phyloP scores from a whole-genome alignment of 1,140 invertebrate species.

The Psix sp. region DNA sequence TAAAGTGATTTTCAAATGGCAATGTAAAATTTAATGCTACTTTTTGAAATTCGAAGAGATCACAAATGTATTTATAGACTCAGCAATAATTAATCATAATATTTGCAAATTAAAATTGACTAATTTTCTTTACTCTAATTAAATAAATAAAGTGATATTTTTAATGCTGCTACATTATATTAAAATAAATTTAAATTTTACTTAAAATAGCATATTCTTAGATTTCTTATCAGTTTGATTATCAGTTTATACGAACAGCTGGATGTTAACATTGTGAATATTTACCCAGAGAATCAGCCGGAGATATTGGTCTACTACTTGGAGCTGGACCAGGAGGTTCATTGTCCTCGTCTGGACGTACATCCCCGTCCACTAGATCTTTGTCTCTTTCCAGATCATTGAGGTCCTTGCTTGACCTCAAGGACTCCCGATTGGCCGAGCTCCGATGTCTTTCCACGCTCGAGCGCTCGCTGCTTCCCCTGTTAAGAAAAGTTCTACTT shows the following conservation, averaged over 20 bases:
- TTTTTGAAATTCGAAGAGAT: too few relatives aligned
- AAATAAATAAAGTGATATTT: too few relatives aligned
- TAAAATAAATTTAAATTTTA: too few relatives aligned
- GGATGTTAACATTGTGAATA: neutral
- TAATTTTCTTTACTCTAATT: too few relatives aligned
- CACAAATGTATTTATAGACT: too few relatives aligned
- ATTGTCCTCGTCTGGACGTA: conserved; percentile 71
- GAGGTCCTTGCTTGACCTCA: conserved; percentile 67
- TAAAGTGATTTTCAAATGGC: neutral
- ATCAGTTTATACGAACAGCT: neutral
- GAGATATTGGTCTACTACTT: conserved; percentile 73
- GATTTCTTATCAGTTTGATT: neutral
- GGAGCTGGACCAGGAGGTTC: conserved; percentile 76
- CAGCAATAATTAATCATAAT: too few relatives aligned
- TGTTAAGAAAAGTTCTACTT: conserved; percentile 62
- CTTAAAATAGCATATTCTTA: too few relatives aligned
- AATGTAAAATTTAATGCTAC: too few relatives aligned
- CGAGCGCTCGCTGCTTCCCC: conserved; percentile 68
- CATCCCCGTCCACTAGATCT: conserved; percentile 71
- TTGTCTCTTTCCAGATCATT: conserved; percentile 69
- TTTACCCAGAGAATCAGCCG: conserved; percentile 70
- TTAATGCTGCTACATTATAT: too few relatives aligned
- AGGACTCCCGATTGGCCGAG: conserved; percentile 67
- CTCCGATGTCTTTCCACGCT: conserved; percentile 70
- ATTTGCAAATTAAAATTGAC: too few relatives aligned